Evolutionary conservation across 1,140 invertebrate species (phyloP), one percentile per base, ranked within the genome.

Genomic region (Brachionus koreanus): DNA sequence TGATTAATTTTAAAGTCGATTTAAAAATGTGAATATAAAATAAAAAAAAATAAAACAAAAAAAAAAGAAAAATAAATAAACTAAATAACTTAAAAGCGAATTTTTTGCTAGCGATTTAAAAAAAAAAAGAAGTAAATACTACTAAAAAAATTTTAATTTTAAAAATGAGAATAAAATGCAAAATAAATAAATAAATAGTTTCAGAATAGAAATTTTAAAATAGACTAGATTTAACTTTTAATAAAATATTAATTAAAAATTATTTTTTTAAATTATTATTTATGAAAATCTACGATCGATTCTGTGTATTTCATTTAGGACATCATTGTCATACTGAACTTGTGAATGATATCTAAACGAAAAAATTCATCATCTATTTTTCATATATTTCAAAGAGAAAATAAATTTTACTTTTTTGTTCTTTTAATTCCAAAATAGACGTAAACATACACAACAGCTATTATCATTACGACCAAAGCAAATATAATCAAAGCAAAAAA

Each of bases 401-500:
- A 69, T 37, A 39, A 69, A 69, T 4, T 37, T 72, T 42, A 74
- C 69, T 74, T 74, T 74, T 79, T 79, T 16, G 61, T 61, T 29
- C 61, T 35, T 65, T 65, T 79, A 10, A 79, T 61, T 37, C 76
- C 76, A 79, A 79, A 29, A 19, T 79, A 61, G 2, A 79, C 76
- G 25, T 79, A 79, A 43, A 79, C 61, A 42, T 79, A 79, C 43
- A 79, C 61, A 42, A 23, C 13, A 10, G 61, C 33, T 19, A 79
- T 79, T 19, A 79, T 13, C 3, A 79, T 7, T 13, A 79, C 57
- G 5, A 79, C 9, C 7, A 79, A 12, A 3, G 46, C 16, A 25
- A 79, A 79, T 25, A 79, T 10, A 61, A 79, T 79, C 16, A 79
- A 43, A 65, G 46, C 76, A 19, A 65, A 39, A 13, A 79, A 79